Percentiles rank a stretch among this genome's conserved stretches.
phyloP scores from a whole-genome alignment of 2,113 vertebrate genomes.

The Trogon surrucura region DNA sequence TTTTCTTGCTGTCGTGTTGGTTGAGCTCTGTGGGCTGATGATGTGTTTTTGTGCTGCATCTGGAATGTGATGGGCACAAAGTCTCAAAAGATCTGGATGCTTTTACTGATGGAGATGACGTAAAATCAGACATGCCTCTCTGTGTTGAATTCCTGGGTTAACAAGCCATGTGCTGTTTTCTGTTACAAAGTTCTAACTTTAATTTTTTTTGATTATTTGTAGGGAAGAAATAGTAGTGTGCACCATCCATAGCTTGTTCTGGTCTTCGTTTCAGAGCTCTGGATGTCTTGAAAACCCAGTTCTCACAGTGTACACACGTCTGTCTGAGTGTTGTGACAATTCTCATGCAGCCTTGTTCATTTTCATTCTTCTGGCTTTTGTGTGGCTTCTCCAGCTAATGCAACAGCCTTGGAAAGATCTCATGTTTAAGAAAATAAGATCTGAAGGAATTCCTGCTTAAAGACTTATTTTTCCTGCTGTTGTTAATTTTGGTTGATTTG shows the following conservation, averaged over 20 bases:
- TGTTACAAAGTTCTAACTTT: neutral
- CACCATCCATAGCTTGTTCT: neutral
- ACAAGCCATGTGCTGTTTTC: neutral
- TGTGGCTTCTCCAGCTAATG: neutral
- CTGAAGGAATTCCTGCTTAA: neutral
- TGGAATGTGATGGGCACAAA: neutral
- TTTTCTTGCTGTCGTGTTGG: fast-evolving
- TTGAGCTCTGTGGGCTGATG: neutral
- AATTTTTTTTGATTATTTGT: neutral
- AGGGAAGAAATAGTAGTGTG: neutral
- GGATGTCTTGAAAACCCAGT: neutral
- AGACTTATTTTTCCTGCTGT: neutral
- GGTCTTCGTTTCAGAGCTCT: neutral
- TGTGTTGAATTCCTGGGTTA: neutral
- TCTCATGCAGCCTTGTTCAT: neutral
- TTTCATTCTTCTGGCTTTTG: neutral
- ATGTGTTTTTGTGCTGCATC: neutral
- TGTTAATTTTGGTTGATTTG: neutral
- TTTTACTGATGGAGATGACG: neutral
- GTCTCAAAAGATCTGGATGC: neutral
- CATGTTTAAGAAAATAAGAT: neutral
- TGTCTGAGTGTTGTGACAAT: neutral
- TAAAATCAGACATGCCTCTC: neutral
- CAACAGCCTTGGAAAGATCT: neutral
- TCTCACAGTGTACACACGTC: neutral